Conservation (phyloP, 2,113 vertebrate species). For the Ptyas mucosa region DNA sequence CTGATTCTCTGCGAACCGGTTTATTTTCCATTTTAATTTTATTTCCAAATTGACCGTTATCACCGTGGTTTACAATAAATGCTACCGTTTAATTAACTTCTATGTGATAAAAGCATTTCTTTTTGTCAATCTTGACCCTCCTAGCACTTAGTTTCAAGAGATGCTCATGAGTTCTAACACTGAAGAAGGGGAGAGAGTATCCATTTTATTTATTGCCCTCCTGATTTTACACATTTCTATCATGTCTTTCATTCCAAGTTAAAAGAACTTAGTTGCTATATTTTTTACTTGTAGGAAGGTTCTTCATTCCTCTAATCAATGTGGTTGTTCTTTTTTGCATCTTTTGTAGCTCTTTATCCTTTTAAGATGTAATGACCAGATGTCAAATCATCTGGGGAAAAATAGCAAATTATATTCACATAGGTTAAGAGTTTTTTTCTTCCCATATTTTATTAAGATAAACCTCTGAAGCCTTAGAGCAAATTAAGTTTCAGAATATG, state of each 20-base stretch:
- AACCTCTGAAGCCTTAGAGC: no score
- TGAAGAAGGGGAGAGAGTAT: not conserved
- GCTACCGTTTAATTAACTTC: not conserved
- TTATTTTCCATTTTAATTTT: not conserved
- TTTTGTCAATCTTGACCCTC: not conserved
- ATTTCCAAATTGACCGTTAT: not conserved
- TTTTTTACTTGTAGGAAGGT: not conserved
- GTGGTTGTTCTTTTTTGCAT: not conserved
- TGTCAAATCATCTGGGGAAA: not conserved
- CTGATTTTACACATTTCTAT: not conserved
- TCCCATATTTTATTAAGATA: not conserved
- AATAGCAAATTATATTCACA: not conserved
- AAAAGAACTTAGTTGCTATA: not conserved
- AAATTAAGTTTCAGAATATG: not conserved
- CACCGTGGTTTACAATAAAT: not conserved
- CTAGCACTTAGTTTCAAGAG: not conserved
- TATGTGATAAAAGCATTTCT: not conserved
- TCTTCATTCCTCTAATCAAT: not conserved
- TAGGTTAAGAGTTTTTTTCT: not conserved
- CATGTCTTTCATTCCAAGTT: not conserved
- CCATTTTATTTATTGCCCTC: not conserved
- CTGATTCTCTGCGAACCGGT: not conserved
- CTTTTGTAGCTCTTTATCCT: not conserved
- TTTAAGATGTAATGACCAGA: not conserved
- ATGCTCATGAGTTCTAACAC: not conserved